A percentile compares a stretch with the other conserved stretches of the same genome.
phyloP scores from a whole-genome alignment of 2,888 invertebrate species.

The Chrysotoxum bicinctum region DNA sequence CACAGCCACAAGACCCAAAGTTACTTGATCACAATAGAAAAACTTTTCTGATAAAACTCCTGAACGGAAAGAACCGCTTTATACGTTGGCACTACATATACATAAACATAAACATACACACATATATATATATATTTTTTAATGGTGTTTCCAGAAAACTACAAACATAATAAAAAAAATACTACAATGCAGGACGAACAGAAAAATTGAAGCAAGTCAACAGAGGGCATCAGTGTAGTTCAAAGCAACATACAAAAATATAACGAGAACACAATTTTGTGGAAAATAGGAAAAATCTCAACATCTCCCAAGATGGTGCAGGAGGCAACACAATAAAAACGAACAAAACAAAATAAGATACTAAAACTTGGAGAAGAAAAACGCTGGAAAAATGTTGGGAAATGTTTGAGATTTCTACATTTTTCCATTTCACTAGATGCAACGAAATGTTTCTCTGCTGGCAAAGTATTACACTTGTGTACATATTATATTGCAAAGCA shows the following conservation, averaged over 20 bases:
- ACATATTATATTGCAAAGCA: constrained; percentile 30
- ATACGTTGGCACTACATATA: constrained; percentile 10
- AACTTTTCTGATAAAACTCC: constrained; percentile 72
- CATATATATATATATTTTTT: constrained; percentile 47
- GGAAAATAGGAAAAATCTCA: constrained; percentile 46
- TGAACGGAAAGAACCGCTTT: constrained; percentile 70
- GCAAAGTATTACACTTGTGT: constrained; percentile 8
- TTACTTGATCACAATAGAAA: constrained; percentile 71
- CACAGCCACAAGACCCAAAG: constrained; percentile 67
- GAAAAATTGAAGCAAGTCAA: constrained; percentile 57
- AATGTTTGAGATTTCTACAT: constrained; percentile 59
- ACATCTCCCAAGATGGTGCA: constrained; percentile 21
- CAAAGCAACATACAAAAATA: constrained; percentile 1
- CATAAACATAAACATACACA: background rate
- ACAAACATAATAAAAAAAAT: constrained; percentile 51
- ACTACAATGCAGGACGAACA: constrained; percentile 22
- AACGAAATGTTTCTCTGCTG: constrained; percentile 42
- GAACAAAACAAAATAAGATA: background rate
- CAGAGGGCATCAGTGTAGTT: constrained; percentile 39
- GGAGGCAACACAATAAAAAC: constrained; percentile 7
- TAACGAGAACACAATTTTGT: constrained; percentile 32
- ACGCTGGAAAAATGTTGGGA: constrained; percentile 56
- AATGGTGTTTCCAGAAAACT: constrained; percentile 69
- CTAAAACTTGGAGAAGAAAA: constrained; percentile 34
- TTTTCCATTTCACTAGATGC: constrained; percentile 71